These are phyloP conservation scores for Malaclemys terrapin DNA, from an alignment of 2,113 vertebrate genomes.

Conservation along the genomic window DNA sequence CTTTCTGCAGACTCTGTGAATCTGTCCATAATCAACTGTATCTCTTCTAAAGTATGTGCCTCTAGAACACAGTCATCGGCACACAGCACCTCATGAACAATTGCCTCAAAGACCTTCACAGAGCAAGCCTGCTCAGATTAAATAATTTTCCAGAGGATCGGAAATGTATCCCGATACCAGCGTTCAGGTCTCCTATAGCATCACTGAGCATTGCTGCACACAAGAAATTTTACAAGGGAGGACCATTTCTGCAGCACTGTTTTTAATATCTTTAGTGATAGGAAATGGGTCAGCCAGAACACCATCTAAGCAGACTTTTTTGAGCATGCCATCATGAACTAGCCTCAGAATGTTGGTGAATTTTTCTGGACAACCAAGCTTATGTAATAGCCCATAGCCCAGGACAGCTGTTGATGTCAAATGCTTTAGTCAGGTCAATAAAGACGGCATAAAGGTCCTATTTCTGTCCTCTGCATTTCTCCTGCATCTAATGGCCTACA, in stretches of 20 bases:
- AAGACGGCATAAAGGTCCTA: not conserved
- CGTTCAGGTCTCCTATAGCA: not conserved
- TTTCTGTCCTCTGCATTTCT: not conserved
- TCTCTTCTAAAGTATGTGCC: not conserved
- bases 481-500: not conserved
- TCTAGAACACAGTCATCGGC: not conserved
- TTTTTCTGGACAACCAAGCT: not conserved
- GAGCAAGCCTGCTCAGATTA: not conserved
- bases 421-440: not conserved
- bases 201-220: not conserved
- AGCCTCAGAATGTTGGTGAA: not conserved
- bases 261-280: not conserved
- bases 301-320: not conserved
- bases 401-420: not conserved
- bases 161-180: not conserved
- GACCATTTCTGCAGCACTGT: not conserved
- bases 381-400: not conserved
- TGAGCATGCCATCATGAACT: not conserved
- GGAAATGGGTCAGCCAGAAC: not conserved
- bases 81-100: not conserved
- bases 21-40: not conserved
- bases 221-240: not conserved
- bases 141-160: not conserved
- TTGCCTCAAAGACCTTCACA: not conserved
- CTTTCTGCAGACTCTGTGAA: not conserved